phyloP scores from a whole-genome alignment of 2,888 invertebrate genomes.

The Tiphia femorata region DNA sequence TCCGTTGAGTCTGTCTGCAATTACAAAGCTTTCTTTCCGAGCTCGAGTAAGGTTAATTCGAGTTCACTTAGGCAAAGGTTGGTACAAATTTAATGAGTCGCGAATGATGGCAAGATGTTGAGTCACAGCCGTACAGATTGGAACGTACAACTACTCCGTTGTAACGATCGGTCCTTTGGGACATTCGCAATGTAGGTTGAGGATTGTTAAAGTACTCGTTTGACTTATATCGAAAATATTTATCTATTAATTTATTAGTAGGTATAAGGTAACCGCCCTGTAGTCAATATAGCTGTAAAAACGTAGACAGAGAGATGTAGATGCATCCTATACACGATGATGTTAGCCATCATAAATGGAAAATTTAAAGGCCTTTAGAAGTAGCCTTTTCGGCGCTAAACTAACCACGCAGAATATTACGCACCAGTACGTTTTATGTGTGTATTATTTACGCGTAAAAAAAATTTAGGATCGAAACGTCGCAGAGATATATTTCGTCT shows the following conservation, averaged over 20 bases:
- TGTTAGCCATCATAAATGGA: constrained; percentile 39
- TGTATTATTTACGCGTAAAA: constrained; percentile 32
- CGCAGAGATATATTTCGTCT: background rate
- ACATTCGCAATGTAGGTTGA: constrained; percentile 29
- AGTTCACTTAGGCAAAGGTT: constrained; percentile 36
- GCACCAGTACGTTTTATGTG: constrained; percentile 25
- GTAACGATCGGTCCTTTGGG: constrained; percentile 34
- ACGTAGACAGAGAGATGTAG: constrained; percentile 39
- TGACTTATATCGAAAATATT: constrained; percentile 53
- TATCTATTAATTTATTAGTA: constrained; percentile 64
- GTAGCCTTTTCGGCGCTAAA: constrained; percentile 31
- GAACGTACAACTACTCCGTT: constrained; percentile 13
- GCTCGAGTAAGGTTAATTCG: constrained; percentile 27
- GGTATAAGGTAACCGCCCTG: constrained; percentile 50
- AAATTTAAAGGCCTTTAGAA: constrained; percentile 41
- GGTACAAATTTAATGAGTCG: constrained; percentile 51
- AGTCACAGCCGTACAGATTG: constrained; percentile 28
- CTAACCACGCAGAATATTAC: constrained; percentile 28
- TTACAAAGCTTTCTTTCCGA: constrained; percentile 32
- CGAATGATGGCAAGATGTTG: constrained; percentile 18
- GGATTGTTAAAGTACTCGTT: constrained; percentile 46
- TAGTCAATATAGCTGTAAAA: constrained; percentile 55
- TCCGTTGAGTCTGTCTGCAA: constrained; percentile 25
- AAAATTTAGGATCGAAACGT: constrained; percentile 10
- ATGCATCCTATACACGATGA: constrained; percentile 50